These are phyloP conservation scores for Drosophila arawakana DNA, from an alignment of 1,140 invertebrate genomes.

Conservation along the genomic window DNA sequence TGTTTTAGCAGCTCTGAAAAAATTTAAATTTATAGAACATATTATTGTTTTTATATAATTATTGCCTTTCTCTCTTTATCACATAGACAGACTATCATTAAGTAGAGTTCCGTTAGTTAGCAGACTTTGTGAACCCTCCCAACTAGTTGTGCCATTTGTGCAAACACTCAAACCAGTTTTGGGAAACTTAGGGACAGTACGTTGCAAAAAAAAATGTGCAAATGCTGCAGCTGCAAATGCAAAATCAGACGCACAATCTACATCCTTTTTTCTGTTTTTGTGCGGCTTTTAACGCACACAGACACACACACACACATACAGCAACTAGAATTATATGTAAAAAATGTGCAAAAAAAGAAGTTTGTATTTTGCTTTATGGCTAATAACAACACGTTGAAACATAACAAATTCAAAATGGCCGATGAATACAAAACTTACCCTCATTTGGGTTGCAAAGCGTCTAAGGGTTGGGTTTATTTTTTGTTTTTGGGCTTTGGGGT, in stretches of 20 bases:
- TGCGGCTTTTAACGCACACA: constrained; percentile 5
- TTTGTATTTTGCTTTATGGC: constrained; percentile 34
- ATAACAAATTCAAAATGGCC: constrained; percentile 75
- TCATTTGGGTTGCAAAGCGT: constrained; percentile 39
- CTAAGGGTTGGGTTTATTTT: constrained; percentile 55
- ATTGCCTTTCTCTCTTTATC: too few species aligned
- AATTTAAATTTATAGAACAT: too few species aligned
- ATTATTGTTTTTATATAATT: too few species aligned
- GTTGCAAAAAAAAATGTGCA: constrained; percentile 21
- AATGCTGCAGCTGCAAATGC: constrained; percentile 43
- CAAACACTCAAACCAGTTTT: constrained; percentile 37
- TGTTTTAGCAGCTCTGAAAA: too few species aligned
- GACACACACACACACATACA: not conserved
- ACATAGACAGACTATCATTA: too few species aligned
- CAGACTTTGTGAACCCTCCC: not conserved
- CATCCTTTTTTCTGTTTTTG: constrained; percentile 18
- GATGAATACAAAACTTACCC: constrained; percentile 62
- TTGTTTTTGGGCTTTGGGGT: constrained; percentile 47
- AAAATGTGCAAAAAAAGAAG: constrained; percentile 28
- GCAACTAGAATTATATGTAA: constrained; percentile 26
- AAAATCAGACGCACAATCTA: constrained; percentile 19
- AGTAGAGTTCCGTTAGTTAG: too few species aligned
- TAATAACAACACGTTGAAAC: constrained; percentile 30
- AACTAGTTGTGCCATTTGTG: constrained; percentile 7
- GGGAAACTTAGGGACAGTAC: not conserved